Evolutionary conservation across 1,140 invertebrate genomes (phyloP), one percentile per base, ranked within the genome.

Genomic region (Drusus annulatus): DNA sequence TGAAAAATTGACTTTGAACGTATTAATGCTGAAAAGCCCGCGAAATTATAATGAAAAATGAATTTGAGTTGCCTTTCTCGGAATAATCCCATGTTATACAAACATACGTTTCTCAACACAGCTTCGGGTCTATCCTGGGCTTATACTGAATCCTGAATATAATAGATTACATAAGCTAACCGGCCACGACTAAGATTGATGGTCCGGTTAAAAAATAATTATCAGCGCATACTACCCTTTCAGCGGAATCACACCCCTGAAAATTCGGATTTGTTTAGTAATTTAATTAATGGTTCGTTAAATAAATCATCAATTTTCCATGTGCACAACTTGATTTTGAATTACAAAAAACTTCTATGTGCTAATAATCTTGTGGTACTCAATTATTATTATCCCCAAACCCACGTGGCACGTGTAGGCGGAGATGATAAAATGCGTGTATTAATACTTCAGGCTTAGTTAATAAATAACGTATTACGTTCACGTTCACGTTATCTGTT

Each of bases 151-250:
- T 28, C 23, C 60, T 63, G 25, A 63, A 25, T 63, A 28, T 63
- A 63, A 63, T 16, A 63, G 60, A 63, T 63, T 63, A 25, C 19
- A 25, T 25, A 23, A 63, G 60, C 60, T 25, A 25, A 25, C 21
- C 60, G 25, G 60, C 8, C 60, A 10, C 16, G 60, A 63, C 19
- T 21, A 63, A 63, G 60, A 63, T 63, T 63, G 60, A 63, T 63
- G 21, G 60, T 10, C 5, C 60, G 60, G 60, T 63, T 63, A 63
- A 63, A 36, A 63, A 63, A 63, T 63, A 63, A 63, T 63, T 63
- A 63, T 63, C 60, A 63, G 25, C 25, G 21, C 60, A 17, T 36
- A 8, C 21, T 63, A 63, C 60, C 60, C 60, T 63, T 63, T 63
- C 25, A 63, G 60, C 21, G 23, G 25, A 63, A 63, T 63, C 60